Conservation (phyloP, 2,113 vertebrate species). For the Pseudopipra pipra region DNA sequence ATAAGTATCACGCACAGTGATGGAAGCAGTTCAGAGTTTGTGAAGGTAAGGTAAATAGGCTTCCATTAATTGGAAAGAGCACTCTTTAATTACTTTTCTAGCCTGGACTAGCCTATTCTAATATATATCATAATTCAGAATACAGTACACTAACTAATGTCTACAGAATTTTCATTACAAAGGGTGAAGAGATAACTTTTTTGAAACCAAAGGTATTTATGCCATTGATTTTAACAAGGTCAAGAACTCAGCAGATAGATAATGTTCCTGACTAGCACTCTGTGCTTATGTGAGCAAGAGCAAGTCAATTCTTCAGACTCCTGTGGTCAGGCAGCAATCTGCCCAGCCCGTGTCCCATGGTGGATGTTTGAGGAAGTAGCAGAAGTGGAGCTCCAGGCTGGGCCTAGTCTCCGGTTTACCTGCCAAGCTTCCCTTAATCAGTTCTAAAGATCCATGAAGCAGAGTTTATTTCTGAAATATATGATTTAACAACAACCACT, state of each 20-base stretch:
- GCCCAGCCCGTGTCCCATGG: not conserved
- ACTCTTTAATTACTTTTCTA: constrained; percentile 63
- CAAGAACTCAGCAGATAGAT: constrained; percentile 29
- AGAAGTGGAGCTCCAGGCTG: not conserved
- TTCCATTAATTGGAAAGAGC: constrained; percentile 54
- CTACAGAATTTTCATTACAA: constrained; percentile 55
- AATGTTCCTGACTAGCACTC: not conserved
- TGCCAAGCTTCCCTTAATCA: not conserved
- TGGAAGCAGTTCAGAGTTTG: constrained; percentile 57
- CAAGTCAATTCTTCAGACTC: not conserved
- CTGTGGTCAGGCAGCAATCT: not conserved
- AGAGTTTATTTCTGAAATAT: not conserved
- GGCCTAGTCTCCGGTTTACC: not conserved
- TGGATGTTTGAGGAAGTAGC: not conserved
- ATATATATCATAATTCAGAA: constrained; percentile 54
- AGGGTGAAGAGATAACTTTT: constrained; percentile 20
- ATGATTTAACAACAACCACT: not conserved
- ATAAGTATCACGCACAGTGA: constrained; percentile 40
- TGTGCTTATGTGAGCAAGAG: not conserved
- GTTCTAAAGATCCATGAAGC: not conserved
- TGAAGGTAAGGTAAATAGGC: constrained; percentile 49
- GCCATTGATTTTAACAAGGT: constrained; percentile 47
- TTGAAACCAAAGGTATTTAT: not conserved
- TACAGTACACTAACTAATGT: not conserved
- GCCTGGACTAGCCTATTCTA: constrained; percentile 47